Evolutionary conservation across 2,113 vertebrate species (phyloP).

Genomic region (Corythaixoides concolor): DNA sequence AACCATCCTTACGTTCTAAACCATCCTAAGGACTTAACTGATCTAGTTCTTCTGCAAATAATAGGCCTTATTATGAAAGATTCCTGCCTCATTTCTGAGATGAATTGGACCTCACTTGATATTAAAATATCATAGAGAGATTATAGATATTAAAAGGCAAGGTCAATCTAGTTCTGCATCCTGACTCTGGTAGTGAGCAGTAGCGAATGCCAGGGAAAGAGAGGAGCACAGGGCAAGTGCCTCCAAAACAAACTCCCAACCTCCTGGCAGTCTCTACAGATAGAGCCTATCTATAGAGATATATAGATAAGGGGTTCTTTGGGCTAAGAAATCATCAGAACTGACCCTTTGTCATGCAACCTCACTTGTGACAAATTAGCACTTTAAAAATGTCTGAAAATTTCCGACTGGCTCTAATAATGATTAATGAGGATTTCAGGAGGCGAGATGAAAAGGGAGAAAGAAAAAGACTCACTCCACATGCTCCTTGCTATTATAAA

Average conservation of each 20-base stretch:
- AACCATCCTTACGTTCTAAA: neutral
- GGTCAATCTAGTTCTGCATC: neutral
- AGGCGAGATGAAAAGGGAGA: constrained; percentile 6
- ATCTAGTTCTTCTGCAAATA: neutral
- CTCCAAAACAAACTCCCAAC: neutral
- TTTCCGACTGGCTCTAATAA: neutral
- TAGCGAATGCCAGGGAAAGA: neutral
- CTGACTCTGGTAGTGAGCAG: neutral
- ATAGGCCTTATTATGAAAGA: neutral
- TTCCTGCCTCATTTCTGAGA: neutral
- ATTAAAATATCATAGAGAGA: neutral
- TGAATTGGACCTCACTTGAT: neutral
- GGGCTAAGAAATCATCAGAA: neutral
- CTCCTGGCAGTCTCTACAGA: neutral
- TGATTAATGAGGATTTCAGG: constrained; percentile 13
- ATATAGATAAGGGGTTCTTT: neutral
- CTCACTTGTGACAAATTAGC: constrained; percentile 3
- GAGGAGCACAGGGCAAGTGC: neutral
- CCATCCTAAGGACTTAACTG: neutral
- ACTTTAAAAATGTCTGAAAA: constrained; percentile 9
- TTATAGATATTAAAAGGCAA: neutral
- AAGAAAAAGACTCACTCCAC: neutral
- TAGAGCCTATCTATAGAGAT: neutral
- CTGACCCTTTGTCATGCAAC: neutral
- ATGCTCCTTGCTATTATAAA: constrained; percentile 3